Conservation (phyloP, 2,888 invertebrate species). For the Branchipolynoe longqiensis region DNA sequence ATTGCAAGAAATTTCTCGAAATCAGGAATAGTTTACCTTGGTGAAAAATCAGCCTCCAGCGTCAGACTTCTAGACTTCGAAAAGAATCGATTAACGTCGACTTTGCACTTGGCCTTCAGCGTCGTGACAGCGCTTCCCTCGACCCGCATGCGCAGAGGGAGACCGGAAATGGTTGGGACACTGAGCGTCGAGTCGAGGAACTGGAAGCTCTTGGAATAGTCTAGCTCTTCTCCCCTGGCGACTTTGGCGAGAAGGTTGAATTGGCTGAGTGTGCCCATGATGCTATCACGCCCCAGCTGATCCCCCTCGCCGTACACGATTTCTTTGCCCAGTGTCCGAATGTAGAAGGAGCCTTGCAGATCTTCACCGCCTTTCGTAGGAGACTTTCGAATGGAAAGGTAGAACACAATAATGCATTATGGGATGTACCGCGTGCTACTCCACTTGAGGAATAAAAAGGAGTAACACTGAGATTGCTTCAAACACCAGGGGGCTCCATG, state of each 20-base stretch:
- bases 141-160: constrained; percentile 91
- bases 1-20: too few relatives aligned
- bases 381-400: too few relatives aligned
- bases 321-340: constrained; percentile 95
- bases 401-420: too few relatives aligned
- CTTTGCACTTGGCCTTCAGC: constrained; percentile 90
- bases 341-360: constrained; percentile 84
- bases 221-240: constrained; percentile 88
- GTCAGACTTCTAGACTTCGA: constrained; percentile 85
- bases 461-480: too few relatives aligned
- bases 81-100: constrained; percentile 86
- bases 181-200: constrained; percentile 93
- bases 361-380: constrained; percentile 48
- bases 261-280: constrained; percentile 80
- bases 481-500: too few relatives aligned
- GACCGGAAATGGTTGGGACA: constrained; percentile 91
- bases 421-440: too few relatives aligned
- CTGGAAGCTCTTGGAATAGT: constrained; percentile 89
- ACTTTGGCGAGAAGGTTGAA: constrained; percentile 83
- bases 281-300: constrained; percentile 67
- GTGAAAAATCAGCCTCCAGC: constrained; percentile 90
- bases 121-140: constrained; percentile 93
- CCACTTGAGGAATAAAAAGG: too few relatives aligned
- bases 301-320: constrained; percentile 82
- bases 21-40: constrained; percentile 86